Base-by-base conservation (phyloP, 2,888 invertebrate species). In the Eupeodes latifasciatus region DNA sequence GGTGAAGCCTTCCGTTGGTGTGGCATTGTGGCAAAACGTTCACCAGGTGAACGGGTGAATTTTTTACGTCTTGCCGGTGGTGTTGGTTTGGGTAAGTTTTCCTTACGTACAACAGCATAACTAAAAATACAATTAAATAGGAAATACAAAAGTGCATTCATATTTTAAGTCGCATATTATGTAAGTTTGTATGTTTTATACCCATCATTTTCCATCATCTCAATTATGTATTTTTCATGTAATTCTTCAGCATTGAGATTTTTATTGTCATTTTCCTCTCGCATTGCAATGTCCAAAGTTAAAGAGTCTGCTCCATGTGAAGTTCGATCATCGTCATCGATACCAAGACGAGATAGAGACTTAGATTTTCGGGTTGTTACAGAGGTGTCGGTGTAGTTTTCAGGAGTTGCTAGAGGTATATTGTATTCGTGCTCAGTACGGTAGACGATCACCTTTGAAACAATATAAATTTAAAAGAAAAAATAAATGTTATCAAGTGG, bases 61-160 rank as follows among this genome's bases (percentile, higher is more conserved):
- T 95, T 94, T 75, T 94, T 94, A 34, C 94, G 94, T 91, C 96
- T 95, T 47, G 95, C 94, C 0, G 96, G 96, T 0, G 95, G 95
- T 10, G 95, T 94, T 1, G 95, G 95, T 61, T 95, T 94, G 34
- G 96, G 96, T 44, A 96, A 94, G 11, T 94, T 94, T 62, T 95
- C 94, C 93, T 97, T 97, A 81, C 97, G 96, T 62, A 97, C 96
- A 44, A 96, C 95, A 12, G 97, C 96, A 90, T 97, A 97, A 7
- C 97, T 97, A 34, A 94, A 27, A 27, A 27, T 27, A 27, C 2
- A 95, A 86, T 72, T 7, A 1, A 14, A 87, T 51, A 49, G 44
- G n/a, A 64, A 10, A 69, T 62, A 78, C 7, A 87, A 84, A 6
- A 7, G 9, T 14, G 59, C 19, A 34, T 55, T 40, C 40, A 40